These are phyloP conservation scores for Pungitius pungitius DNA, from an alignment of 2,113 vertebrate species.

Conservation along the genomic window DNA sequence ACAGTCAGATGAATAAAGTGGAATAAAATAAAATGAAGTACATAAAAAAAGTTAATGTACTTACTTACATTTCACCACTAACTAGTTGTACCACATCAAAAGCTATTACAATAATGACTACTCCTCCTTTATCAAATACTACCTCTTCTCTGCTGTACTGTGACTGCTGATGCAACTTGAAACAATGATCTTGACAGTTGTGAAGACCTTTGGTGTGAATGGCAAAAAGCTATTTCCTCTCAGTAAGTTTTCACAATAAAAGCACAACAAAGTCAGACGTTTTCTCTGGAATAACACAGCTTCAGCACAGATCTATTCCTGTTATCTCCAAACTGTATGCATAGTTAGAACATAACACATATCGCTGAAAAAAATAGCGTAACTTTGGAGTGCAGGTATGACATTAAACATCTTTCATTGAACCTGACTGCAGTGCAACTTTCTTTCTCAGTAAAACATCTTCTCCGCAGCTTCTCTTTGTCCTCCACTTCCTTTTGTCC, in stretches of 20 bases:
- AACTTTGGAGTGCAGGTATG: neutral
- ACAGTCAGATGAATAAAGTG: neutral
- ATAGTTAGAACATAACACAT: neutral
- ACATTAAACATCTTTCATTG: neutral
- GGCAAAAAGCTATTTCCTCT: neutral
- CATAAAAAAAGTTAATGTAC: neutral
- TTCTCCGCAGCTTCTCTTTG: neutral
- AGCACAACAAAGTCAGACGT: neutral
- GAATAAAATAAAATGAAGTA: neutral
- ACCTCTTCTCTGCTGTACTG: neutral
- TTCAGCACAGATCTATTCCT: conserved; percentile 3
- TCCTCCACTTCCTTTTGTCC: conserved; percentile 52
- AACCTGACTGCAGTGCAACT: neutral
- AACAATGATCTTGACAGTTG: neutral
- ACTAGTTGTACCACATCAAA: neutral
- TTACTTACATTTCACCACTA: neutral
- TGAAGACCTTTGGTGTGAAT: neutral
- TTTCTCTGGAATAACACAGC: neutral
- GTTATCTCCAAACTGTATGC: neutral
- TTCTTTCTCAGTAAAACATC: neutral
- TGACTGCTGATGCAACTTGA: neutral
- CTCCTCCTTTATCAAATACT: neutral
- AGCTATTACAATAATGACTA: neutral
- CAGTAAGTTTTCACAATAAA: neutral
- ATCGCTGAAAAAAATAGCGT: neutral